A percentile compares a stretch with the other conserved stretches of the same genome.
Conservation (phyloP, 2,797 vertebrate species). For the Chloroceryle inda region DNA sequence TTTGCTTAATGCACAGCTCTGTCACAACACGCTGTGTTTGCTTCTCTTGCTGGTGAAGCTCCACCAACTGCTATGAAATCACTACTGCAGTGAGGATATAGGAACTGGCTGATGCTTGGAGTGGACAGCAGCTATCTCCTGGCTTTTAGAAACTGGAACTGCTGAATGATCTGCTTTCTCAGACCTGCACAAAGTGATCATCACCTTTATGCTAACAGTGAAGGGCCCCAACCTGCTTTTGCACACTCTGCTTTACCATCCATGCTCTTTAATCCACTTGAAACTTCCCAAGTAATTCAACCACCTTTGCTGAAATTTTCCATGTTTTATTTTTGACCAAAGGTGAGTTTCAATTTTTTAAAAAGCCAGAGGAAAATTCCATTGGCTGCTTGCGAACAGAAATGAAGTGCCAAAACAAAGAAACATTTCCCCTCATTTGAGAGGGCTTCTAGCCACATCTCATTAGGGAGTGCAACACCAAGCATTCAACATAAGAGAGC, state of each 20-base stretch:
- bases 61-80: neutral
- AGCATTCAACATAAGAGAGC: neutral
- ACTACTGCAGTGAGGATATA: neutral
- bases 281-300: neutral
- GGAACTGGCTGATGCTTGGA: neutral
- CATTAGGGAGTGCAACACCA: neutral
- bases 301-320: constrained; percentile 34
- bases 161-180: neutral
- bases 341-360: neutral
- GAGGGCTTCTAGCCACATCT: constrained; percentile 12
- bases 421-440: neutral
- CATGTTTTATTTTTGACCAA: constrained; percentile 11
- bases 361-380: constrained; percentile 55
- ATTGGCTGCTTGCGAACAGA: neutral
- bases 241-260: neutral
- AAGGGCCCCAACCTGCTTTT: neutral
- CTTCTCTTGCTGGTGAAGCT: neutral
- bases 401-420: constrained; percentile 47
- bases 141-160: neutral
- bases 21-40: constrained; percentile 1
- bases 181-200: neutral
- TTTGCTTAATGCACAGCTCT: constrained; percentile 20
- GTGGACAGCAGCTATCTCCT: neutral
- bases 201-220: neutral
- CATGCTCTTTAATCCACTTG: neutral